phyloP scores from a whole-genome alignment of 2,888 invertebrate genomes.

The Drosophila sordidapex region DNA sequence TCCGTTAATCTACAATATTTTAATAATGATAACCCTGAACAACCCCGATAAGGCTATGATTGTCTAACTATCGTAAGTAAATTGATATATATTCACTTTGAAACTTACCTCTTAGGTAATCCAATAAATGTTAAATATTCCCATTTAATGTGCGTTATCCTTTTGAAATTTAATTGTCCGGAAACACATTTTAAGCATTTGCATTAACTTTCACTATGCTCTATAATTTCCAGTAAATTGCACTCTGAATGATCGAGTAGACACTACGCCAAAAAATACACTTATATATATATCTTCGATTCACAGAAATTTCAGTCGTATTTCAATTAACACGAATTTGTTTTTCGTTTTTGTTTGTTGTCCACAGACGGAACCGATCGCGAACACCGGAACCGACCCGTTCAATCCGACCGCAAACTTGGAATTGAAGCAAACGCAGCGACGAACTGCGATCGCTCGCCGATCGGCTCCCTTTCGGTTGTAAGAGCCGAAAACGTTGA shows the following conservation, averaged over 20 bases:
- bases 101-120: slow-evolving; percentile 58
- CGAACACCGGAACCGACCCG: slow-evolving; percentile 62
- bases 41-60: slow-evolving; percentile 20
- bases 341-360: slow-evolving; percentile 14
- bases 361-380: slow-evolving; percentile 19
- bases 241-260: slow-evolving; percentile 12
- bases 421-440: slow-evolving; percentile 59
- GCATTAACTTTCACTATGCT: slow-evolving; percentile 4
- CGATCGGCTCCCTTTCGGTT: slow-evolving; percentile 44
- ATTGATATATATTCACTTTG: not conserved
- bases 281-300: slow-evolving; percentile 16
- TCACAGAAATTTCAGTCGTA: slow-evolving; percentile 41
- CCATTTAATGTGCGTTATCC: slow-evolving; percentile 58
- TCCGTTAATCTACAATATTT: slow-evolving; percentile 14
- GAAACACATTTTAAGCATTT: slow-evolving; percentile 20
- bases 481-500: slow-evolving; percentile 53
- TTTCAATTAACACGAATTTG: slow-evolving; percentile 55
- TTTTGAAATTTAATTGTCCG: slow-evolving; percentile 8
- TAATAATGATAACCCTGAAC: slow-evolving; percentile 21
- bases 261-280: slow-evolving; percentile 19
- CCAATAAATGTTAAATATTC: slow-evolving; percentile 41
- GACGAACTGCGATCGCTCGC: slow-evolving; percentile 37
- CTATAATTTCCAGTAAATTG: slow-evolving; percentile 2
- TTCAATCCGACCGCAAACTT: slow-evolving; percentile 71
- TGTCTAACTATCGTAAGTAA: not conserved